These are phyloP conservation scores for Drosophila maculinotata DNA, from an alignment of 2,888 invertebrate species.

Conservation along the genomic window DNA sequence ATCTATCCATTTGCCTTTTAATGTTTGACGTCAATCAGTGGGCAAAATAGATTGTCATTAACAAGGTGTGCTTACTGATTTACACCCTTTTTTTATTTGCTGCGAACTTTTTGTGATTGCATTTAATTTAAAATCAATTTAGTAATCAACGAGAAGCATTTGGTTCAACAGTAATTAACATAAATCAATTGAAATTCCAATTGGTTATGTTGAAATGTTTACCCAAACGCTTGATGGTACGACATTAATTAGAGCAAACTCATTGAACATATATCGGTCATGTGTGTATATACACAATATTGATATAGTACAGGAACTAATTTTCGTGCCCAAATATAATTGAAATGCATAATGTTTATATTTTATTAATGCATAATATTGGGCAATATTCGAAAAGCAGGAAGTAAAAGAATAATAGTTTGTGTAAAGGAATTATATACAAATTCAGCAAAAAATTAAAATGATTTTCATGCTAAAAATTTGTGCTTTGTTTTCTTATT, in stretches of 20 bases:
- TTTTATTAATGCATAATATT: constrained; percentile 13
- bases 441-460: constrained; percentile 17
- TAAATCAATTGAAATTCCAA: constrained; percentile 70
- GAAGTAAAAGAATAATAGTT: too few species aligned
- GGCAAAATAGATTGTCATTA: constrained; percentile 61
- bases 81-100: constrained; percentile 13
- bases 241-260: constrained; percentile 28
- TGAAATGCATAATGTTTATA: not conserved
- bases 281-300: too few species aligned
- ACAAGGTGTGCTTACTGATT: constrained; percentile 45
- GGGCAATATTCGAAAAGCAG: constrained; percentile 7
- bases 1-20: constrained; percentile 18
- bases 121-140: constrained; percentile 75
- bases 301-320: not conserved
- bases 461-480: constrained; percentile 22
- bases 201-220: constrained; percentile 60
- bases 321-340: not conserved
- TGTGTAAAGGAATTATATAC: too few species aligned
- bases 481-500: constrained; percentile 10
- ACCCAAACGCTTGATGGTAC: constrained; percentile 34
- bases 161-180: constrained; percentile 77
- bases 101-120: constrained; percentile 52
- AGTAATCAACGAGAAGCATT: constrained; percentile 65
- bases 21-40: constrained; percentile 57
- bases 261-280: not conserved